phyloP scores from a whole-genome alignment of 2,888 invertebrate species.

The Lasioglossum oenotherae region DNA sequence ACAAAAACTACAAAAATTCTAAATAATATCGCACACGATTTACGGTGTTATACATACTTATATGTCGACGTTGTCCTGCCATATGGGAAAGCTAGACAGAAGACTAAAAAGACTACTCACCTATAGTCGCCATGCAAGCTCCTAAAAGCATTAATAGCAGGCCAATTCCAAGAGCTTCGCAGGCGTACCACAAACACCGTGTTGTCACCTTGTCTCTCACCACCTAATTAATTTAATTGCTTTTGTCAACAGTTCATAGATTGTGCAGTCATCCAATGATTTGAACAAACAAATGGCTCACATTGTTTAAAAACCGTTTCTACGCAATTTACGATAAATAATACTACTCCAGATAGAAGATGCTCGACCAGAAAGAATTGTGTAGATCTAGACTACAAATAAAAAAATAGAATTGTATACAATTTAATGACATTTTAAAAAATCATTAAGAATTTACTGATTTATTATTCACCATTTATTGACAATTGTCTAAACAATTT shows the following conservation, averaged over 20 bases:
- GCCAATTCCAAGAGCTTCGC: slow-evolving; percentile 95
- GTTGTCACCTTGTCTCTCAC: slow-evolving; percentile 95
- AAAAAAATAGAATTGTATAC: not conserved
- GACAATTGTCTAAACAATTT: too few species aligned
- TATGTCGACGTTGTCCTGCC: not conserved
- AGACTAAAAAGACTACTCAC: slow-evolving; percentile 85
- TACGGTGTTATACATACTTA: not conserved
- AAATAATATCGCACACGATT: not conserved
- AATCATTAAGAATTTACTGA: not conserved
- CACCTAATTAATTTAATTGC: slow-evolving; percentile 86
- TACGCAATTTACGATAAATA: not conserved
- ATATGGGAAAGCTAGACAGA: not conserved
- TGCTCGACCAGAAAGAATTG: not conserved
- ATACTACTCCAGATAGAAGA: not conserved
- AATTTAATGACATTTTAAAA: not conserved
- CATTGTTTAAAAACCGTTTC: not conserved
- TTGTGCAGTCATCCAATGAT: slow-evolving; percentile 5
- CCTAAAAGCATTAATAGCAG: slow-evolving; percentile 94
- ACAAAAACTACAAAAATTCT: not conserved
- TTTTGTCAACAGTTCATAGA: slow-evolving; percentile 65
- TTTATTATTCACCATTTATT: too few species aligned
- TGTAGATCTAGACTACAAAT: not conserved
- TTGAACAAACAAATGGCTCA: not conserved
- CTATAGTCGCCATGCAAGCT: slow-evolving; percentile 96
- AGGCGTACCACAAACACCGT: slow-evolving; percentile 96